phyloP scores from a whole-genome alignment of 2,888 invertebrate genomes.

The Cerceris rybyensis region DNA sequence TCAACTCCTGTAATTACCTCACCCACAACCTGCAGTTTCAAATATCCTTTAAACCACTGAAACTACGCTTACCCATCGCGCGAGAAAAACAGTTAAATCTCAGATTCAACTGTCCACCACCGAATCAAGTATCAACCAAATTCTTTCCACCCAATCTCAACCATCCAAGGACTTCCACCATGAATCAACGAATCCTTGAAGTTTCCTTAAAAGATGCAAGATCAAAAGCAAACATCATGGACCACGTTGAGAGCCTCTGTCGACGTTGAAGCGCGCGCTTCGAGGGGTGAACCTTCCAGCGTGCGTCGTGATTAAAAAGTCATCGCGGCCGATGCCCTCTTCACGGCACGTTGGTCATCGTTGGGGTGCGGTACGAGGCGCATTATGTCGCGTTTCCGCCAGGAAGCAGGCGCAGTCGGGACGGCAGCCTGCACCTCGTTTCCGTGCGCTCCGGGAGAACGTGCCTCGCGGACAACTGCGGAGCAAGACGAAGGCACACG shows the following conservation, averaged over 20 bases:
- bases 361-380: conserved; percentile 67
- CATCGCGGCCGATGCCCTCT: conserved; percentile 68
- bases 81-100: too few species aligned
- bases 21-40: too few species aligned
- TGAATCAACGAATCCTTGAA: too few species aligned
- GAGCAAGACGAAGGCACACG: conserved; percentile 34
- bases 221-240: background rate
- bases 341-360: conserved; percentile 67
- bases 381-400: conserved; percentile 69
- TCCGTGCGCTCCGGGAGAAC: conserved; percentile 59
- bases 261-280: conserved; percentile 32
- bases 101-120: too few species aligned
- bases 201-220: background rate
- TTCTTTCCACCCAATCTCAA: too few species aligned
- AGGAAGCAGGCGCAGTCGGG: conserved; percentile 68
- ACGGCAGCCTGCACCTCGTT: conserved; percentile 61
- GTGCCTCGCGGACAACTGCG: conserved; percentile 47
- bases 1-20: too few species aligned
- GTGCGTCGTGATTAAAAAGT: conserved; percentile 69
- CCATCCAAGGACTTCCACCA: too few species aligned
- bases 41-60: too few species aligned
- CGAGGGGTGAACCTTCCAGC: conserved; percentile 61
- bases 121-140: too few species aligned
- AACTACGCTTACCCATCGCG: too few species aligned
- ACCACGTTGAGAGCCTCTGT: conserved; percentile 56